phyloP scores from a whole-genome alignment of 1,140 invertebrate species.

The Bemisia tabaci region DNA sequence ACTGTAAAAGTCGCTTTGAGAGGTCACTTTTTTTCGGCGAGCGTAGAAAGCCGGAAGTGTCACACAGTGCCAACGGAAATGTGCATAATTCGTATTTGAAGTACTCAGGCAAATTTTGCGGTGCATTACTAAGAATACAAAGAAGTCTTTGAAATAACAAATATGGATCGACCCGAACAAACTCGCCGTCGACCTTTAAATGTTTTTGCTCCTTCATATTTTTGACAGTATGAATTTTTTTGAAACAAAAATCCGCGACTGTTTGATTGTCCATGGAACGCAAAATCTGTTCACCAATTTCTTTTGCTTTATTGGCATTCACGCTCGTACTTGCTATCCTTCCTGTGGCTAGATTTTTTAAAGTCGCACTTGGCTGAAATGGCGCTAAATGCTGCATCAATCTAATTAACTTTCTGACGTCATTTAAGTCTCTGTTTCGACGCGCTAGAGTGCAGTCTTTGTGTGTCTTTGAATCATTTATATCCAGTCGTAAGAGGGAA shows the following conservation, averaged over 20 bases:
- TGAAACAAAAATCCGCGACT: too few relatives aligned
- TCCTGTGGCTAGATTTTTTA: conserved; percentile 29
- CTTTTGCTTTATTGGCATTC: conserved; percentile 29
- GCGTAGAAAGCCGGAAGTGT: too few relatives aligned
- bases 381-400: conserved; percentile 29
- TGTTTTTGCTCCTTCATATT: background rate
- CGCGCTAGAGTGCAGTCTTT: conserved; percentile 29
- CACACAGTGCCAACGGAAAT: conserved; percentile 30
- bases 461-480: conserved; percentile 26
- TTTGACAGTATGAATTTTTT: conserved; percentile 20
- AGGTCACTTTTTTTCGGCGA: too few relatives aligned
- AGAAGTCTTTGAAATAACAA: conserved; percentile 31
- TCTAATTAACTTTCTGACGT: conserved; percentile 25
- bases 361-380: conserved; percentile 22
- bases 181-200: conserved; percentile 24
- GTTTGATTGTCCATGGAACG: conserved; percentile 19
- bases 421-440: conserved; percentile 27
- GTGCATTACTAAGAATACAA: conserved; percentile 24
- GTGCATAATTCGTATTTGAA: conserved; percentile 30
- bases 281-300: conserved; percentile 25
- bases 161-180: conserved; percentile 28
- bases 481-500: conserved; percentile 13
- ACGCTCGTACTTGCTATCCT: conserved; percentile 28
- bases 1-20: too few relatives aligned
- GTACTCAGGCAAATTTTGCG: conserved; percentile 27